These are phyloP conservation scores for Melinaea marsaeus DNA, from an alignment of 2,888 invertebrate species.

Conservation along the genomic window DNA sequence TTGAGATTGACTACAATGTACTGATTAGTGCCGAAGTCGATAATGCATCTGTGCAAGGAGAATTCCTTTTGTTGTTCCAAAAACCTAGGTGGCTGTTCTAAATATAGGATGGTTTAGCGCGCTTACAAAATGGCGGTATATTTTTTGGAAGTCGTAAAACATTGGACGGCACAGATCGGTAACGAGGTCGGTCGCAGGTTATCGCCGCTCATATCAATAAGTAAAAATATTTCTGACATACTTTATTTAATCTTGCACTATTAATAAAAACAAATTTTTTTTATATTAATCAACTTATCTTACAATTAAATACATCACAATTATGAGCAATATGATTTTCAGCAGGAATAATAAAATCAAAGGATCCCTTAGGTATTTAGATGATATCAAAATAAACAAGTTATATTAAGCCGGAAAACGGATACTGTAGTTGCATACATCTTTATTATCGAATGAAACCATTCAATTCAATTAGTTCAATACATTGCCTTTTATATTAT, in stretches of 20 bases:
- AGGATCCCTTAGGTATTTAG: too few relatives aligned
- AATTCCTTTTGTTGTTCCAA: not conserved
- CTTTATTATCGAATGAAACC: too few relatives aligned
- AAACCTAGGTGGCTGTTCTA: constrained; percentile 1
- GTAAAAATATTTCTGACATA: constrained; percentile 43
- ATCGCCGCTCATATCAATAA: constrained; percentile 50
- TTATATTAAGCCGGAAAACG: too few relatives aligned
- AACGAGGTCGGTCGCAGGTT: constrained; percentile 46
- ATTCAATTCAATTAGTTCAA: too few relatives aligned
- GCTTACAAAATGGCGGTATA: constrained; percentile 8
- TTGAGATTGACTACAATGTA: not conserved
- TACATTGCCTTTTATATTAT: too few relatives aligned
- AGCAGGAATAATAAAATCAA: too few relatives aligned
- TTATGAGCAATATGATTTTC: too few relatives aligned
- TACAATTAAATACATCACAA: not conserved
- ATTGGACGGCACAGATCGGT: constrained; percentile 40
- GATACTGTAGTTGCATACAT: too few relatives aligned
- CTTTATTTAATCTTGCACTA: not conserved
- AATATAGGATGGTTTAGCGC: constrained; percentile 4
- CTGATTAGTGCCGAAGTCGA: not conserved
- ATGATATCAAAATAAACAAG: too few relatives aligned
- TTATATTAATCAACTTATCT: not conserved
- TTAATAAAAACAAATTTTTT: not conserved
- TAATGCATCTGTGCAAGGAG: not conserved
- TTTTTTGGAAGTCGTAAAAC: constrained; percentile 41